These are phyloP conservation scores for Ernsta delagoae DNA, from an alignment of 2,888 invertebrate species.

Conservation along the genomic window DNA sequence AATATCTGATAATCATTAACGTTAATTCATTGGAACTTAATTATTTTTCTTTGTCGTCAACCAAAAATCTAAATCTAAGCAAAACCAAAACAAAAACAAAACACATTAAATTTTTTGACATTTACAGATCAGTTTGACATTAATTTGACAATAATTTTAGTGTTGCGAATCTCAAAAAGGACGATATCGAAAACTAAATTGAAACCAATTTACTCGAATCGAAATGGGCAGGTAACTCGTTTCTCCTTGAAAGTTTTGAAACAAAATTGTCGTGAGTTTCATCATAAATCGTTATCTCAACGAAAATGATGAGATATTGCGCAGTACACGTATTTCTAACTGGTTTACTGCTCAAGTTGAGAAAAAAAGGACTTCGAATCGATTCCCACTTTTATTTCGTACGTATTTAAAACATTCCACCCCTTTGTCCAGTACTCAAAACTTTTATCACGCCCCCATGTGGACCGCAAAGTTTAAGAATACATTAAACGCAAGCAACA, in stretches of 20 bases:
- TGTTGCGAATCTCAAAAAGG: slow-evolving; percentile 19
- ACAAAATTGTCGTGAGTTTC: not conserved
- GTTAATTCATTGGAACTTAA: no score
- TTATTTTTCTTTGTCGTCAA: no score
- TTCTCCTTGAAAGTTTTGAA: not conserved
- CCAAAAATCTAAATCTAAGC: no score
- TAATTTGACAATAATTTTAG: slow-evolving; percentile 13
- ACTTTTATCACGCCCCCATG: slow-evolving; percentile 46
- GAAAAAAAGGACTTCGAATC: not conserved
- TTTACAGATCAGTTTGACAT: not conserved
- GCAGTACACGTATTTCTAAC: slow-evolving; percentile 10
- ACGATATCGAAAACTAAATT: slow-evolving; percentile 34
- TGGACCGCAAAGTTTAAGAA: slow-evolving; percentile 65
- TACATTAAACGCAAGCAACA: slow-evolving; percentile 77
- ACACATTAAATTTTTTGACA: not conserved
- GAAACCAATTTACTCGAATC: no score
- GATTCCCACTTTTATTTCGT: slow-evolving; percentile 1
- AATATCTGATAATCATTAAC: no score
- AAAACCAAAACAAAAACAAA: not conserved
- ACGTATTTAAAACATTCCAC: slow-evolving; percentile 6
- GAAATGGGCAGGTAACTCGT: no score
- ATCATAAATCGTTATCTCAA: slow-evolving; percentile 7
- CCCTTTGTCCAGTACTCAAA: slow-evolving; percentile 24
- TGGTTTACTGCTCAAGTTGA: slow-evolving; percentile 24
- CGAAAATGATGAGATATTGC: slow-evolving; percentile 4